phyloP scores from a whole-genome alignment of 2,113 vertebrate genomes.

The Podilymbus podiceps region DNA sequence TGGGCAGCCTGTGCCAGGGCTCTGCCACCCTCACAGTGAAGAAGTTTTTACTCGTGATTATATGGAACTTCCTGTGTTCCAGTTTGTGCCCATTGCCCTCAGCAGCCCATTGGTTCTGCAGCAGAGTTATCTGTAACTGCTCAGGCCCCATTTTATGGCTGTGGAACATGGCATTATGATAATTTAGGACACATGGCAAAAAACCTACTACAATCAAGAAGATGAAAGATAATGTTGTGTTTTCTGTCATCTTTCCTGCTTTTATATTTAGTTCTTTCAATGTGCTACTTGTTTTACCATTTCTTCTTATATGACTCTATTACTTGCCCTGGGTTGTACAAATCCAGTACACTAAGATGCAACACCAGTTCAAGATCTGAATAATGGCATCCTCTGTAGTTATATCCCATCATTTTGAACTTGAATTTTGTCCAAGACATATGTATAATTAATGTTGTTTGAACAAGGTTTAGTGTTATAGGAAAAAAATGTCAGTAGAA shows the following conservation, averaged over 20 bases:
- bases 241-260: neutral
- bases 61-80: too few species aligned
- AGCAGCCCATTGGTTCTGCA: neutral
- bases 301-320: neutral
- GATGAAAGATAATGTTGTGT: neutral
- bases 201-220: neutral
- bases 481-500: neutral
- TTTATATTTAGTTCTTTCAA: neutral
- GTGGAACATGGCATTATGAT: neutral
- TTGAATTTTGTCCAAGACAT: neutral
- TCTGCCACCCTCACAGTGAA: too few species aligned
- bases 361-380: neutral
- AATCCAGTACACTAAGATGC: neutral
- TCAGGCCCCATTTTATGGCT: fast-evolving
- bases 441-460: neutral
- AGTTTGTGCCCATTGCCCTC: too few species aligned
- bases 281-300: neutral
- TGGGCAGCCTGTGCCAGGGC: too few species aligned
- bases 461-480: neutral
- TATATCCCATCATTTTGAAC: neutral
- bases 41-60: too few species aligned
- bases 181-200: neutral
- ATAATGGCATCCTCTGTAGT: neutral
- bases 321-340: neutral
- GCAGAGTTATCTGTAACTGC: neutral